Percentiles rank a stretch among this genome's conserved stretches.
Evolutionary conservation across 1,140 invertebrate genomes (phyloP).

Genomic region (Aphaenogaster ashmeadi): DNA sequence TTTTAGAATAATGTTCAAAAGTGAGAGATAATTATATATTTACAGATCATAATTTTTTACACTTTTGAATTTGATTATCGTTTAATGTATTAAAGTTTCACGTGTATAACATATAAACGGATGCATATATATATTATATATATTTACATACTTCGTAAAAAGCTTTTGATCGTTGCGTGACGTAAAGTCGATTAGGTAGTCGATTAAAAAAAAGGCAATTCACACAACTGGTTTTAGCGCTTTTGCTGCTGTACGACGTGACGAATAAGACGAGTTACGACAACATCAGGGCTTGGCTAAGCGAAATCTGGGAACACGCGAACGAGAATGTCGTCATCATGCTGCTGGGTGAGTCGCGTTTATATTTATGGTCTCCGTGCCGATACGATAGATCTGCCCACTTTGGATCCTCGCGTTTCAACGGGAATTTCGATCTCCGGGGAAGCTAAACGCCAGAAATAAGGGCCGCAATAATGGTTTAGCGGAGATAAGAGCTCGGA

Average conservation of each 20-base stretch:
- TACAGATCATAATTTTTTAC: not conserved
- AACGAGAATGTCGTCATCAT: constrained; percentile 96
- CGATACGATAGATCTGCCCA: constrained; percentile 32
- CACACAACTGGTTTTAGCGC: constrained; percentile 88
- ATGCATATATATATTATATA: not conserved
- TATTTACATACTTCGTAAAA: constrained; percentile 10
- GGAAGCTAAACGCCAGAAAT: constrained; percentile 16
- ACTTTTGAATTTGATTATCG: not conserved
- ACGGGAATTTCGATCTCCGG: not conserved
- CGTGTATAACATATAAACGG: too few species aligned
- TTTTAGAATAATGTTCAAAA: not conserved
- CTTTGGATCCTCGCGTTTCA: constrained; percentile 14
- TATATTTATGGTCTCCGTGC: constrained; percentile 40
- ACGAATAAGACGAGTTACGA: constrained; percentile 96
- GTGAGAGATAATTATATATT: not conserved
- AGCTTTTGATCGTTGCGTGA: constrained; percentile 11
- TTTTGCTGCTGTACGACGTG: constrained; percentile 97
- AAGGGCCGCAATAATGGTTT: constrained; percentile 11
- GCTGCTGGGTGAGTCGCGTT: constrained; percentile 91
- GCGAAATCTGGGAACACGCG: constrained; percentile 94
- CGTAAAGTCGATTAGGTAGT: constrained; percentile 67
- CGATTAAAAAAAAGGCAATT: constrained; percentile 44
- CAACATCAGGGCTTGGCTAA: constrained; percentile 96
- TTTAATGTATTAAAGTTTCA: not conserved
- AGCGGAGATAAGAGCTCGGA: constrained; percentile 32